Base-by-base conservation (phyloP, 30 jellyfish, hydroid and myxozoan genomes). In the Sanderia malayensis region DNA sequence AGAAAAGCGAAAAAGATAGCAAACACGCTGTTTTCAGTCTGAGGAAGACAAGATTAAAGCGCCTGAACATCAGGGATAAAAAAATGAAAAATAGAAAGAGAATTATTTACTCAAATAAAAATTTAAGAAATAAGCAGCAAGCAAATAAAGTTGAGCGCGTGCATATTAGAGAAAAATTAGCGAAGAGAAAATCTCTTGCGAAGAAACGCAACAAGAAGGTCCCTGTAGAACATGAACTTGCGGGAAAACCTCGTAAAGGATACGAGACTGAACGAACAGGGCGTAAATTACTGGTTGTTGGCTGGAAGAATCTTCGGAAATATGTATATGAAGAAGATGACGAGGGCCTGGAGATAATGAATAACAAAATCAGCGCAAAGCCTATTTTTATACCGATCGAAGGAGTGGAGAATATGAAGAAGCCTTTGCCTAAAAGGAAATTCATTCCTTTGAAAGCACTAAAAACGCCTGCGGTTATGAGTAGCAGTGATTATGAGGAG, bases 311-410 rank as follows among this genome's bases (percentile, higher is more conserved):
- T 22, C 64, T 30, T 19, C 18, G 4, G 2, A 49, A 49, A 49
- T 49, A 49, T 18, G 64, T 3, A 11, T 9, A 49, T 18, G 27
- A 49, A 3, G 27, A 4, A 4, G 27, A 49, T 49, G 64, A 49
- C 27, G 27, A 49, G 3, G 64, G 64, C 8, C 64, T 49, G 64
- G 27, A 49, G 19, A 33, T 73, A 0, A 81, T 73, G 13, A 59
- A 77, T 74, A 70, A 61, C 53, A 46, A 61, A 21, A 3, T 18
- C 32, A 30, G 44, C 31, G 22, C 44, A 30, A 81, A 41, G 58
- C 86, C 94, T 4, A 81, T 81, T 9, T 81, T 81, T 70, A 86
- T 81, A 47, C 94, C 94, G 2, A 62, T 81, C 0, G 79, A 60
- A 15, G 94, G 94, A 18, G 86, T 81, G 23, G 94, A 81, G 22